Evolutionary conservation across 2,797 vertebrate genomes (phyloP), one percentile per base, ranked within the genome.

Genomic region (Acestrorhynchus altus): DNA sequence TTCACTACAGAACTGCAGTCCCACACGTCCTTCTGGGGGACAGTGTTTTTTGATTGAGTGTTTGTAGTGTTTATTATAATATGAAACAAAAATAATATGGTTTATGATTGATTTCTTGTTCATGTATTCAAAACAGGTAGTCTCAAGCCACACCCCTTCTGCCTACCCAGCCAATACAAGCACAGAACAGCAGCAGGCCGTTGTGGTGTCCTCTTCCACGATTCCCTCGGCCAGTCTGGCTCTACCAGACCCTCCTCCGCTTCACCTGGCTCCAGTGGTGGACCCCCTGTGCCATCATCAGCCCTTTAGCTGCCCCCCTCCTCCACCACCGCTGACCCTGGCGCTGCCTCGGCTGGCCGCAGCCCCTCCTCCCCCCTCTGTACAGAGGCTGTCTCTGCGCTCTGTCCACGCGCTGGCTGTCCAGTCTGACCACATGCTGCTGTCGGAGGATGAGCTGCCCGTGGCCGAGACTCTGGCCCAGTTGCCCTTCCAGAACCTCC

Each of bases 321-420:
- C 81, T 89, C 87, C 24, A 1, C 54, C 54, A 5, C 54, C 54
- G 12, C 54, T 91, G 83, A 87, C 95, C 85, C 92, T 4, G 42
- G 94, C 44, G 85, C 94, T 89, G 81, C 93, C 93, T 90, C 1
- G 72, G 89, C 10, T 89, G 40, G 71, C 84, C 90, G 93, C n/a
- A 8, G n/a, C 76, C 68, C 93, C 82, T 92, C 94, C 90, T 84
- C 72, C 95, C 64, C 47, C 91, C 66, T 94, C 95, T 0, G 83
- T 96, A 71, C 95, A 95, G 84, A 92, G 94, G 79, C 90, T 95
- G 74, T 94, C 94, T 24, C 89, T 94, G 77, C 91, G 94, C 82
- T 95, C 96, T 10, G 91, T 96, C 84, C 95, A 94, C 90, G 93
- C 96, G 77, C 89, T 96, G 86, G 93, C 96, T 56, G 87, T 96